phyloP scores from a whole-genome alignment of 2,888 invertebrate species.

The Dicyrtoma fusca region DNA sequence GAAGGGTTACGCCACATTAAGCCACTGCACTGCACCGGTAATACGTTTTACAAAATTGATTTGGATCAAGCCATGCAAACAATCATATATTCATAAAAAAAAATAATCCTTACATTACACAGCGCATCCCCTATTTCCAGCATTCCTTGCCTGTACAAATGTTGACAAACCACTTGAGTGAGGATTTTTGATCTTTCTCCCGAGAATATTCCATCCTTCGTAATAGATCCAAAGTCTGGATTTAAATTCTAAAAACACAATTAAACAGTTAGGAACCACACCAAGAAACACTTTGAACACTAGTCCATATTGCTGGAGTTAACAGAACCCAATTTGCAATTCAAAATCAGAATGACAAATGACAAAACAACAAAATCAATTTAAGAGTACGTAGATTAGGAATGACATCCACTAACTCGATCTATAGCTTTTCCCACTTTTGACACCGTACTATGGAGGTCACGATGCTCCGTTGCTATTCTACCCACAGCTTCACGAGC shows the following conservation, averaged over 20 bases:
- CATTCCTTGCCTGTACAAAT: constrained; percentile 92
- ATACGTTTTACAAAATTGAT: no score
- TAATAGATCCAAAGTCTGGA: constrained; percentile 85
- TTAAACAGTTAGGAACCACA: constrained; percentile 7
- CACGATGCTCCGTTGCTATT: constrained; percentile 82
- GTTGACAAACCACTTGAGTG: constrained; percentile 92
- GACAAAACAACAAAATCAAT: not conserved
- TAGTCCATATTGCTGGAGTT: not conserved
- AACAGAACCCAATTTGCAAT: no score
- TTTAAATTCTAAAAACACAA: constrained; percentile 90
- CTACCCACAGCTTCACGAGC: constrained; percentile 81
- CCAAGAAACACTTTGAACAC: constrained; percentile 5
- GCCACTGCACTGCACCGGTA: no score
- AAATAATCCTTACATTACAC: constrained; percentile 63
- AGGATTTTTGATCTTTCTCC: constrained; percentile 71
- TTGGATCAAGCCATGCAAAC: no score
- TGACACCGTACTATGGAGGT: constrained; percentile 77
- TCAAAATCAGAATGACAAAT: not conserved
- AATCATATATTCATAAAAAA: not conserved
- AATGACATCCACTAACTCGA: constrained; percentile 62
- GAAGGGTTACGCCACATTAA: no score
- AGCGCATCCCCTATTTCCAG: constrained; percentile 87
- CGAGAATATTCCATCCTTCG: constrained; percentile 80
- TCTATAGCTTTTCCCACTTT: constrained; percentile 97
- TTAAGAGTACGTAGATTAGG: constrained; percentile 1